Evolutionary conservation across 2,113 vertebrate genomes (phyloP).

Genomic region (Stigmatopora nigra): DNA sequence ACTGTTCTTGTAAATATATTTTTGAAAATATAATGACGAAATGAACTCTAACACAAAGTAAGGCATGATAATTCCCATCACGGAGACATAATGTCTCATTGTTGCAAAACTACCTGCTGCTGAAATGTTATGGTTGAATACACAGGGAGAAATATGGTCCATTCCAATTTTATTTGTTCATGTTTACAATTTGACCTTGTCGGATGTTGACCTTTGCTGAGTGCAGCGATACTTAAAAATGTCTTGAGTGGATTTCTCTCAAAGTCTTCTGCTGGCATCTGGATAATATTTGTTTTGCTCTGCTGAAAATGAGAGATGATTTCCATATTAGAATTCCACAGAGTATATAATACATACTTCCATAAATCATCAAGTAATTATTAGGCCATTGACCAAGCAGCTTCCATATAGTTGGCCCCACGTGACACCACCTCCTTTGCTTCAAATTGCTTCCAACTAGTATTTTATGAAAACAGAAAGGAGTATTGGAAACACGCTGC

Average conservation of each 20-base stretch:
- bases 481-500: slow-evolving; percentile 33
- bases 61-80: too few relatives aligned
- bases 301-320: not conserved
- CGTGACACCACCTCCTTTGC: slow-evolving; percentile 9
- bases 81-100: too few relatives aligned
- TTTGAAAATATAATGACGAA: too few relatives aligned
- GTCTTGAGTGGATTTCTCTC: not conserved
- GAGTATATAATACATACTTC: not conserved
- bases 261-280: not conserved
- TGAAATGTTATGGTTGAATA: too few relatives aligned
- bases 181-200: too few relatives aligned
- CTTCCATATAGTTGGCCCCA: too few relatives aligned
- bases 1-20: too few relatives aligned
- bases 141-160: too few relatives aligned
- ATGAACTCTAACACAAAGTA: too few relatives aligned
- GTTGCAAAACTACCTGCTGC: too few relatives aligned
- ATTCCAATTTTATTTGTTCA: too few relatives aligned
- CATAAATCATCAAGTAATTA: not conserved
- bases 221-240: not conserved
- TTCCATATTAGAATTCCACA: not conserved
- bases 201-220: not conserved
- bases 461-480: slow-evolving; percentile 2
- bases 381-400: not conserved
- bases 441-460: slow-evolving; percentile 19
- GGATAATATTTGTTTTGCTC: not conserved